Evolutionary conservation across 2,888 invertebrate species (phyloP).

Genomic region (Coremacera marginata): DNA sequence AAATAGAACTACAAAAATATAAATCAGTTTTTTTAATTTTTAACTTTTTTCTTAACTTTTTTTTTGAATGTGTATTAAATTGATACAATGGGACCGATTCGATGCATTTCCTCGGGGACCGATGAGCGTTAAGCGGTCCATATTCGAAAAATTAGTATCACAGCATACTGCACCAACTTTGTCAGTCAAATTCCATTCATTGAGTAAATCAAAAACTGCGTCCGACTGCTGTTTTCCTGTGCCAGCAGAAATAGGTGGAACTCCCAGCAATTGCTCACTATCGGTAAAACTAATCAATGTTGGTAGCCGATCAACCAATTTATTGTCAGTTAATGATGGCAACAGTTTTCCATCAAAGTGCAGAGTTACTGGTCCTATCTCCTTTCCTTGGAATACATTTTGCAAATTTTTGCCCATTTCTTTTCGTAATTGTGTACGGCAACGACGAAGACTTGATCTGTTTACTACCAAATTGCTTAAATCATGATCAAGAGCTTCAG

Average conservation of each 20-base stretch:
- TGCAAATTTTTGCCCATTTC: conserved; percentile 17
- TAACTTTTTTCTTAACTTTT: too few species aligned
- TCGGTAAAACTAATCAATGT: conserved; percentile 32
- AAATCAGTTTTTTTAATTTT: too few species aligned
- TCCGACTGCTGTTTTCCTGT: too few species aligned
- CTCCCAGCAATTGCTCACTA: conserved; percentile 17
- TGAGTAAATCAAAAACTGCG: conserved; percentile 48
- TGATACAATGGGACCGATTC: too few species aligned
- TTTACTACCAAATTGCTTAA: not conserved
- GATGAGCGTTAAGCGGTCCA: conserved; percentile 49
- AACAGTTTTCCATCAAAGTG: conserved; percentile 39
- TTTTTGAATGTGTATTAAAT: too few species aligned
- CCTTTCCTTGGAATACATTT: conserved; percentile 17
- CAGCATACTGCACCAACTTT: conserved; percentile 49
- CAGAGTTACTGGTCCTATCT: conserved; percentile 16
- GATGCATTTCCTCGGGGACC: too few species aligned
- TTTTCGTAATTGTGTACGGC: conserved; percentile 15
- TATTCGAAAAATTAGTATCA: conserved; percentile 52
- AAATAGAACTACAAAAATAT: too few species aligned
- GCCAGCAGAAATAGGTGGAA: conserved; percentile 27
- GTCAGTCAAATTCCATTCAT: conserved; percentile 45
- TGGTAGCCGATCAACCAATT: conserved; percentile 33
- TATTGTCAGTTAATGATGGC: conserved; percentile 24
- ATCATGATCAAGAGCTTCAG: too few species aligned
- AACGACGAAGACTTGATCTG: not conserved